phyloP scores from a whole-genome alignment of 2,888 invertebrate species.

The Xylocampa areola region DNA sequence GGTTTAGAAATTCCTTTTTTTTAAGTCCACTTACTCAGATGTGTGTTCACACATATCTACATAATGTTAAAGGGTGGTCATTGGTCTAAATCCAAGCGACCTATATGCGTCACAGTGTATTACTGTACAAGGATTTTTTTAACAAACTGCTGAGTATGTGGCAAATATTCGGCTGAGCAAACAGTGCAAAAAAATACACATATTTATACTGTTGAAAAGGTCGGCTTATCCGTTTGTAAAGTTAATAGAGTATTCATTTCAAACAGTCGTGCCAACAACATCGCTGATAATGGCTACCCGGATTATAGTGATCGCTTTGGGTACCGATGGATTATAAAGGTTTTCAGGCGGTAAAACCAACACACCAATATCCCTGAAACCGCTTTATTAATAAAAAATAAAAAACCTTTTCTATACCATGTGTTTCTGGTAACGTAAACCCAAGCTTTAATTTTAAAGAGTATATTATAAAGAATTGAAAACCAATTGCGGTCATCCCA shows the following conservation, averaged over 20 bases:
- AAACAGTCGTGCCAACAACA: slow-evolving; percentile 34
- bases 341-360: slow-evolving; percentile 7
- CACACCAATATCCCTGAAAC: slow-evolving; percentile 12
- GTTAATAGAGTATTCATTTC: slow-evolving; percentile 47
- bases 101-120: background rate
- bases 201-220: slow-evolving; percentile 21
- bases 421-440: too few species aligned
- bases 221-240: slow-evolving; percentile 20
- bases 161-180: slow-evolving; percentile 31
- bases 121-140: background rate
- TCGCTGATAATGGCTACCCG: slow-evolving; percentile 35
- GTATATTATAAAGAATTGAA: too few species aligned
- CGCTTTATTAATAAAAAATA: background rate
- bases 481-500: too few species aligned
- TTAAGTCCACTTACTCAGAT: too few species aligned
- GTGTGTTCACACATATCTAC: too few species aligned
- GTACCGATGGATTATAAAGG: slow-evolving; percentile 42
- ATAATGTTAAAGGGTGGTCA: background rate
- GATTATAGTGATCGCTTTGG: slow-evolving; percentile 44
- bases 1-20: too few species aligned
- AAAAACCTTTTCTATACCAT: too few species aligned
- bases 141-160: slow-evolving; percentile 7
- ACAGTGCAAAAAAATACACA: slow-evolving; percentile 3
- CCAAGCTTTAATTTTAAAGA: too few species aligned
- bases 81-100: slow-evolving; percentile 1